Base-by-base conservation (phyloP, 2,113 vertebrate species). In the Anser brachyrhynchus region DNA sequence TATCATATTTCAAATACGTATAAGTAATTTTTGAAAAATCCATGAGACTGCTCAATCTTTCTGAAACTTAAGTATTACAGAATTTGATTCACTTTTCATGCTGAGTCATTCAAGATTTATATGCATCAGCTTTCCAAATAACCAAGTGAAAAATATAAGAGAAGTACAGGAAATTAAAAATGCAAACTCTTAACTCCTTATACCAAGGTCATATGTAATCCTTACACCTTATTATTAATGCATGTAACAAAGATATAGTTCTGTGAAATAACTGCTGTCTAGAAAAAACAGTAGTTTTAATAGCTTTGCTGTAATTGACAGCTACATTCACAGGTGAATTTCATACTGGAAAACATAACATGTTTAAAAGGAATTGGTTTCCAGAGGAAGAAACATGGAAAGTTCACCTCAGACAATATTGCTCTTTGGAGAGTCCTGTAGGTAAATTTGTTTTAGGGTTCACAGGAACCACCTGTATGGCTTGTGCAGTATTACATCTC, bases 131-230 rank as follows among this genome's bases (percentile, higher is more conserved):
- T 91, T 96, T 96, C 78, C 49, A 95, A 92, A 94, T 66, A 76
- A 61, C 52, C 64, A 54, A 64, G 25, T 89, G 41, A 86, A 93
- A 95, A 95, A 83, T 44, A 65, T 13, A 83, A 90, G 39, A 84
- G 54, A 84, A 15, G 18, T 78, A 64, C 51, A 90, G 80, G 84
- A 96, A 97, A 96, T 92, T 64, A 96, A 87, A 89, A 83, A 57
- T 86, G 67, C 70, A 66, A 74, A 87, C 37, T 66, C 64, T 87
- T 77, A 75, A 49, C 14, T 84, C 72, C 55, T 89, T 51, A 18
- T 55, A 73, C 59, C 14, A 2, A 69, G 39, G 39, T 64, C 17
- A 6, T 28, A 29, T 55, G 26, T 43, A 75, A 46, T 33, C 41
- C 12, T 85, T 95, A 35, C 85, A 51, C 74, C 15, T 55, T 78